A percentile compares a stretch with the other conserved stretches of the same genome.
Conservation (phyloP, 2,797 vertebrate species). For the Melanotaenia parkinsoni region DNA sequence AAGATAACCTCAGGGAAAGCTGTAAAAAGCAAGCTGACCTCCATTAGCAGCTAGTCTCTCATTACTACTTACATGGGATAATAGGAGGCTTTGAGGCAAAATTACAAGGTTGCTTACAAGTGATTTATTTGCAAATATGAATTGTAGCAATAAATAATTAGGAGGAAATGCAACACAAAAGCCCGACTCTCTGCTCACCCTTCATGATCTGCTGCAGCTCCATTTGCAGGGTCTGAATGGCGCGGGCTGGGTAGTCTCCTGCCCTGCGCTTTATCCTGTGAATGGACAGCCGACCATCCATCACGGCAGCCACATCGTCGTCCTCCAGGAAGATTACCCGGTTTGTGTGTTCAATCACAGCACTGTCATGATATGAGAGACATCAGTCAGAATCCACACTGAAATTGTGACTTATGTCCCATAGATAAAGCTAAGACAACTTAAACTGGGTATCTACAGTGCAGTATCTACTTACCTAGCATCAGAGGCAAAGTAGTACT, state of each 20-base stretch:
- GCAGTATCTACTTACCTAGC: slow-evolving; percentile 85
- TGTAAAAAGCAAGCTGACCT: slow-evolving; percentile 8
- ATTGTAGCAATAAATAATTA: background rate
- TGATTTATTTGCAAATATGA: slow-evolving; percentile 27
- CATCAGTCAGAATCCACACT: background rate
- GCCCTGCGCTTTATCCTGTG: slow-evolving; percentile 94
- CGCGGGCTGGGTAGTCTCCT: slow-evolving; percentile 91
- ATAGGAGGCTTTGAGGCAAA: slow-evolving; percentile 38
- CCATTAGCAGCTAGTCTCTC: background rate
- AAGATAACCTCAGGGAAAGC: slow-evolving; percentile 4
- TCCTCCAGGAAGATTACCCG: slow-evolving; percentile 97
- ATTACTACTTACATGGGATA: slow-evolving; percentile 24
- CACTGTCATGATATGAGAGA: slow-evolving; percentile 74
- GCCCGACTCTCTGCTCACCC: slow-evolving; percentile 74
- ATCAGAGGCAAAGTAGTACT: slow-evolving; percentile 98
- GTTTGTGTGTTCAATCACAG: slow-evolving; percentile 98
- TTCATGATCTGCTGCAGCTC: slow-evolving; percentile 99
- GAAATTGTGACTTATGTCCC: slow-evolving; percentile 11
- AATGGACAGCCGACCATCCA: slow-evolving; percentile 94
- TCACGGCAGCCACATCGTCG: slow-evolving; percentile 95
- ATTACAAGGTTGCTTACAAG: slow-evolving; percentile 46
- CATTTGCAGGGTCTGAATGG: slow-evolving; percentile 98
- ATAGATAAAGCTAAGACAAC: background rate
- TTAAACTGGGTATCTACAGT: too few relatives aligned
- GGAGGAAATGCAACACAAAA: background rate